Evolutionary conservation across 2,888 invertebrate species (phyloP), one percentile per base, ranked within the genome.

Genomic region (Yponomeuta malinellus): DNA sequence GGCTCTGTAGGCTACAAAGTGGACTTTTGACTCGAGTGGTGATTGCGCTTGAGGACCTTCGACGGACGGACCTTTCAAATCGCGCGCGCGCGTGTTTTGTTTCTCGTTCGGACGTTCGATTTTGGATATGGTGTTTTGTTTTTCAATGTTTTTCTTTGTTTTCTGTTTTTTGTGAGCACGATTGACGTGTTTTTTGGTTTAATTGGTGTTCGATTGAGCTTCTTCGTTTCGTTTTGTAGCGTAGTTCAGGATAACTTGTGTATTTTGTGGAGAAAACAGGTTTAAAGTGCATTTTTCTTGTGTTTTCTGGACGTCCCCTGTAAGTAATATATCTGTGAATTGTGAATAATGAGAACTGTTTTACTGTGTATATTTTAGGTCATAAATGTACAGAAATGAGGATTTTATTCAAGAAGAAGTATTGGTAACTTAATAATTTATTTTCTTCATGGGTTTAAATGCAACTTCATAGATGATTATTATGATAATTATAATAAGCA

Each of bases 1-100:
- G 91, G 91, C 92, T 90, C 91, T 84, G 81, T 86, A 78, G 90
- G 88, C 84, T 88, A 83, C 77, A 78, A 82, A 88, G 89, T 90
- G 91, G 90, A 90, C 90, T 81, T 77, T 23, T 68, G 63, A 68
- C 71, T 68, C 37, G n/a, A 67, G 65, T 65, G 65, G 33, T 65
- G 29, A 43, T 43, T 68, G 52, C 12, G 52, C 12, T 12, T 15
- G 4, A 43, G 43, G 43, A 43, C 43, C 43, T 43, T 6, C 43
- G 43, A 43, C 9, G 43, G 43, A 43, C 43, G 43, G 43, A 43
- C 43, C 43, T 8, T 43, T 43, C 43, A 6, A 43, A 43, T 43
- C 8, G 43, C 43, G 43, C 43, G 43, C 43, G 43, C 43, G 43
- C 3, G 43, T 43, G 43, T 43, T 43, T 43, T 43, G 43, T 43